Conservation (phyloP, 2,888 invertebrate species). For the Cabera pusaria region DNA sequence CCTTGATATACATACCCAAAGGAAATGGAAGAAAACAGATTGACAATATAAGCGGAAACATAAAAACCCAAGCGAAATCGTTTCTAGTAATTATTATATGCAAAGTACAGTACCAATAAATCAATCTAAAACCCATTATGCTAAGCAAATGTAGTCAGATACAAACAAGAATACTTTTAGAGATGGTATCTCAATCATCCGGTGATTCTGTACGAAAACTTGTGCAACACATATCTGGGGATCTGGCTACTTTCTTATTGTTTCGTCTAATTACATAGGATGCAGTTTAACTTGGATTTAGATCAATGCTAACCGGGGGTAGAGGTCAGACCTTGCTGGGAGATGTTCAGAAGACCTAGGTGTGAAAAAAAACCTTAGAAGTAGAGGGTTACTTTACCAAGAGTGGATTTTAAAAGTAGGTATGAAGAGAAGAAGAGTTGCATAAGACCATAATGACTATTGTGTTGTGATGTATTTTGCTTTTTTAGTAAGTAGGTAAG, state of each 20-base stretch:
- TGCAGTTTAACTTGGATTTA: conserved; percentile 37
- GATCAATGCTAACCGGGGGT: conserved; percentile 57
- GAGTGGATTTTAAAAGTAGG: too few relatives aligned
- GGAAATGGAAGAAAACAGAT: too few relatives aligned
- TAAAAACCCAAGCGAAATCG: too few relatives aligned
- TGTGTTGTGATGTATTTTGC: too few relatives aligned
- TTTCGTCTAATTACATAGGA: conserved; percentile 67
- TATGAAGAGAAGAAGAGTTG: neutral
- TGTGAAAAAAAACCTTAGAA: too few relatives aligned
- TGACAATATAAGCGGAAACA: too few relatives aligned
- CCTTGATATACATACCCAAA: too few relatives aligned
- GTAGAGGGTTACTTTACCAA: too few relatives aligned
- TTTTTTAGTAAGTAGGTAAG: too few relatives aligned
- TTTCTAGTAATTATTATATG: too few relatives aligned
- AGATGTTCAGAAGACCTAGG: neutral
- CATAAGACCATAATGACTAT: too few relatives aligned
- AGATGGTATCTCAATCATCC: conserved; percentile 69
- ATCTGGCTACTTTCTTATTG: conserved; percentile 74
- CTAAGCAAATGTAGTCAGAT: conserved; percentile 46
- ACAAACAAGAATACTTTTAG: conserved; percentile 40
- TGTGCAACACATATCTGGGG: conserved; percentile 58
- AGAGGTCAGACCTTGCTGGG: conserved; percentile 33
- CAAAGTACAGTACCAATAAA: conserved; percentile 54
- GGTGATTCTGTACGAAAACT: conserved; percentile 69
- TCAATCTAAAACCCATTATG: conserved; percentile 54